phyloP scores from a whole-genome alignment of 2,888 invertebrate species.

The Ophion ellenae region DNA sequence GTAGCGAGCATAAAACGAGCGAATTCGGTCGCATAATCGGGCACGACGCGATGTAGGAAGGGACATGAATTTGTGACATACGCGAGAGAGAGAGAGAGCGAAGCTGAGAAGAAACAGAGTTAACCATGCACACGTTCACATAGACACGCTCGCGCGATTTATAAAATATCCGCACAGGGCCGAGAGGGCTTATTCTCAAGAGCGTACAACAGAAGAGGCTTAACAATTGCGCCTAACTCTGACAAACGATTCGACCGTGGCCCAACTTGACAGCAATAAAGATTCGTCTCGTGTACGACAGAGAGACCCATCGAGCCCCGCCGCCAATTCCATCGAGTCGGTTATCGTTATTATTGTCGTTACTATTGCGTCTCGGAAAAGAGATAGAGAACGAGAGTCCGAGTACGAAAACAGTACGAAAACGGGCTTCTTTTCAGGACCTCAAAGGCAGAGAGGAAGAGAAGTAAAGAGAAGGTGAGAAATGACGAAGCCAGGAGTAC shows the following conservation, averaged over 20 bases:
- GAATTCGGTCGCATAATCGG: constrained; percentile 27
- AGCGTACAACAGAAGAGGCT: constrained; percentile 44
- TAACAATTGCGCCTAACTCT: constrained; percentile 78
- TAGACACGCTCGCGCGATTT: constrained; percentile 13
- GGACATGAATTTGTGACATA: background rate
- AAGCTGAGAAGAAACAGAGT: background rate
- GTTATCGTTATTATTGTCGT: constrained; percentile 34
- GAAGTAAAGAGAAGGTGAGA: constrained; percentile 61
- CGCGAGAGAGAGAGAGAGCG: background rate
- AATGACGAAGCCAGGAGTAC: constrained; percentile 65
- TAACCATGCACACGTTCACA: background rate
- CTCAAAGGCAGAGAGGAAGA: constrained; percentile 1
- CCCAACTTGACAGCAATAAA: constrained; percentile 83
- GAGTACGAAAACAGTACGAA: constrained; percentile 62
- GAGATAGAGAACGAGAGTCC: background rate
- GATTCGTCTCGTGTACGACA: constrained; percentile 70
- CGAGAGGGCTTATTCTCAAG: constrained; percentile 60
- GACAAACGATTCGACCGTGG: constrained; percentile 83
- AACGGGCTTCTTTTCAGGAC: constrained; percentile 76
- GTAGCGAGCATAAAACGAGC: background rate
- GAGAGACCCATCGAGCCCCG: constrained; percentile 47
- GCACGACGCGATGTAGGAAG: background rate
- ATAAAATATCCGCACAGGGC: constrained; percentile 61
- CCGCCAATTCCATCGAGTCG: constrained; percentile 20
- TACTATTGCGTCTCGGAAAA: constrained; percentile 19